These are phyloP conservation scores for Aphelinus atriplicis DNA, from an alignment of 1,140 invertebrate species.

Conservation along the genomic window DNA sequence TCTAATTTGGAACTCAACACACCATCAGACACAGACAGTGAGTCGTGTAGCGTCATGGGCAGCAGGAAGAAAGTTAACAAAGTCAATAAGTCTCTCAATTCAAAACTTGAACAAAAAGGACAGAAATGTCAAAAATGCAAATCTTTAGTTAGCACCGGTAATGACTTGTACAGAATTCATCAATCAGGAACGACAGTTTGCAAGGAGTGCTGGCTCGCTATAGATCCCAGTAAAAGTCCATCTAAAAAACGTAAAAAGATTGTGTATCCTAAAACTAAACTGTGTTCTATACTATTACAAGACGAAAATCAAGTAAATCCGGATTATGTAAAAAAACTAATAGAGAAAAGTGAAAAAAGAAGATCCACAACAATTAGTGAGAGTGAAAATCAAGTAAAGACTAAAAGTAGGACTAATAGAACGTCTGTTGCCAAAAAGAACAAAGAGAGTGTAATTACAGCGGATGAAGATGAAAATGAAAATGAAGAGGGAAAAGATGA, in stretches of 20 bases:
- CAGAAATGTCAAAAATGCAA: slow-evolving; percentile 52
- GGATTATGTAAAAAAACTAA: slow-evolving; percentile 15
- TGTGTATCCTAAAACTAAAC: slow-evolving; percentile 44
- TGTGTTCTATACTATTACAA: slow-evolving; percentile 56
- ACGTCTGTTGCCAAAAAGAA: not conserved
- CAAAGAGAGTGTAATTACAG: not conserved
- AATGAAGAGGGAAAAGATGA: slow-evolving; percentile 28
- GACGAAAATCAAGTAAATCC: slow-evolving; percentile 46
- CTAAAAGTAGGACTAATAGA: slow-evolving; percentile 7
- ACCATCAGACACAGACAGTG: slow-evolving; percentile 47
- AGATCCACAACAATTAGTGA: not conserved
- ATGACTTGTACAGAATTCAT: slow-evolving; percentile 53
- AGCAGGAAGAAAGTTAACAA: slow-evolving; percentile 35
- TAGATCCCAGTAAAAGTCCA: slow-evolving; percentile 42
- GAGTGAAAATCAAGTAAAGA: slow-evolving; percentile 19
- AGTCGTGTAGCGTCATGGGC: slow-evolving; percentile 40
- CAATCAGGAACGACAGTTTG: slow-evolving; percentile 52
- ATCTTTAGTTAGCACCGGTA: slow-evolving; percentile 36
- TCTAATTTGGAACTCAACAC: slow-evolving; percentile 40
- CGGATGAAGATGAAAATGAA: slow-evolving; percentile 20
- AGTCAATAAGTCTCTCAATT: not conserved
- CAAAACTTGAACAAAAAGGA: slow-evolving; percentile 19
- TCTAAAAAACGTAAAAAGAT: slow-evolving; percentile 34
- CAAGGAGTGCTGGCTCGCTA: slow-evolving; percentile 54
- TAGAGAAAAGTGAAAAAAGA: not conserved